These are phyloP conservation scores for Crotalus viridis DNA, from an alignment of 2,113 vertebrate species.

Conservation along the genomic window DNA sequence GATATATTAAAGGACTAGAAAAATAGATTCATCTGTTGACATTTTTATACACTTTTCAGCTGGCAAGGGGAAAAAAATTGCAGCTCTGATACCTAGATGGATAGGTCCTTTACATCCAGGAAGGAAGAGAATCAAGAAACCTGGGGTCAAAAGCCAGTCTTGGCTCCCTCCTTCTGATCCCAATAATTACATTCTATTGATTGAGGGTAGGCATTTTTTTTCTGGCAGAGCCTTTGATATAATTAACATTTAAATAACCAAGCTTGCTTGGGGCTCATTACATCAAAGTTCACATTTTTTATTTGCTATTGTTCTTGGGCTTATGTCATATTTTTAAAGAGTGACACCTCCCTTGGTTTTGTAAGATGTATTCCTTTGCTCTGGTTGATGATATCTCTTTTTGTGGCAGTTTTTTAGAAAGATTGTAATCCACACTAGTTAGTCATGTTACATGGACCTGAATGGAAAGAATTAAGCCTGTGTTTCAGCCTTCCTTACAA, in stretches of 20 bases:
- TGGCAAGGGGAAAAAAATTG: background rate
- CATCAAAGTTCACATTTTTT: conserved; percentile 32
- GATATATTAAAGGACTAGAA: conserved; percentile 30
- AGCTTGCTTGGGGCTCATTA: conserved; percentile 33
- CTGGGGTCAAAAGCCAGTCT: conserved; percentile 30
- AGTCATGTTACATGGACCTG: background rate
- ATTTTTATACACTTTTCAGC: conserved; percentile 34
- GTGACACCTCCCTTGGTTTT: background rate
- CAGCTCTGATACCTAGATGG: background rate
- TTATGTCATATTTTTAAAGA: background rate
- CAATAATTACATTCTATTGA: conserved; percentile 55
- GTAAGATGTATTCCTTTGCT: background rate
- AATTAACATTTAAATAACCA: conserved; percentile 41
- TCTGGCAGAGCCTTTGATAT: conserved; percentile 32
- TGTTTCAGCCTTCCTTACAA: background rate
- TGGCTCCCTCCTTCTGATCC: conserved; percentile 3
- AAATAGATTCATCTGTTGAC: conserved; percentile 40
- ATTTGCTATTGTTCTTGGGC: background rate
- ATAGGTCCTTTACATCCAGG: conserved; percentile 7
- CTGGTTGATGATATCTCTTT: background rate
- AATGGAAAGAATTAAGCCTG: background rate
- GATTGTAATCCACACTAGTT: background rate
- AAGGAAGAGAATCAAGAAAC: background rate
- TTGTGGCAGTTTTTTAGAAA: background rate
- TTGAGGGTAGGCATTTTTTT: conserved; percentile 46